These are phyloP conservation scores for Platalea minor DNA, from an alignment of 2,797 vertebrate species.

Conservation along the genomic window DNA sequence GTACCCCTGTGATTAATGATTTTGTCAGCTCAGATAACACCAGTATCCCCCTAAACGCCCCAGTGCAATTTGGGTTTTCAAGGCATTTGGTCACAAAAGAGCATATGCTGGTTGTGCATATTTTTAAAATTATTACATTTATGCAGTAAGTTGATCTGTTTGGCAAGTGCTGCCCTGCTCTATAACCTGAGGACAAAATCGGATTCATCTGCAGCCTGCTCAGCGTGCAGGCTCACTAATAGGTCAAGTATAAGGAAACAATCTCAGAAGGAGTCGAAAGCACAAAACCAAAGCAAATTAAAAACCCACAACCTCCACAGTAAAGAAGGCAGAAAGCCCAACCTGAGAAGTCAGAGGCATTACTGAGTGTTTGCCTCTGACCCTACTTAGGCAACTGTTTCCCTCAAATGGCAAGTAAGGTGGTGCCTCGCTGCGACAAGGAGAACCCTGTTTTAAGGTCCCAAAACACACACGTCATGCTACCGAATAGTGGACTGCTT, in stretches of 20 bases:
- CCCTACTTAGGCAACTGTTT: background rate
- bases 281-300: background rate
- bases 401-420: background rate
- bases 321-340: background rate
- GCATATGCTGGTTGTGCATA: background rate
- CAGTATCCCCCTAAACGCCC: background rate
- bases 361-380: background rate
- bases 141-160: background rate
- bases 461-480: accelerated
- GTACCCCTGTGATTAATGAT: background rate
- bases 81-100: background rate
- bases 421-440: accelerated
- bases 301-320: background rate
- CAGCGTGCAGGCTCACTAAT: background rate
- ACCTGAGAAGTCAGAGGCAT: background rate
- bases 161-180: background rate
- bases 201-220: background rate
- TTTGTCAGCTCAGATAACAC: background rate
- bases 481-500: background rate
- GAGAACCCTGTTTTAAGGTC: background rate
- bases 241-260: background rate
- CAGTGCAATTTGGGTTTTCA: background rate
- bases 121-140: background rate
- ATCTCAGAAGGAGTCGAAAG: background rate
- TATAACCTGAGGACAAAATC: background rate